Evolutionary conservation across 2,113 vertebrate genomes (phyloP), one percentile per base, ranked within the genome.

Genomic region (Nematolebias whitei): DNA sequence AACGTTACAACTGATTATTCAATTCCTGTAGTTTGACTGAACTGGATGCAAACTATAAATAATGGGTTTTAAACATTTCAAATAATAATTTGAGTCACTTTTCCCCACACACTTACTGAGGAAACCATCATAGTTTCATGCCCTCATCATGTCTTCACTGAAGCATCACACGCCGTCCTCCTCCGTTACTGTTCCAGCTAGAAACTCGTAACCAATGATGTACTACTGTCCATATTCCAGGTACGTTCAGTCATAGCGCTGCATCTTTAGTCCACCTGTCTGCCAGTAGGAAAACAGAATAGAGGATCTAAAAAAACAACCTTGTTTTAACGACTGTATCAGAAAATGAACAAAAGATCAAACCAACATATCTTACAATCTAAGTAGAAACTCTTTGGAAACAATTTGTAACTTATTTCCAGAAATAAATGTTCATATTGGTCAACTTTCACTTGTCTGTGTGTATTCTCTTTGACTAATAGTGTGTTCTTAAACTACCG

Each of bases 361-460:
- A 74, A 86, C 85, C 71, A 78, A 80, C 50, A 72, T 86, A 85
- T 87, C 69, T 60, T 78, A 89, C 80, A 86, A 90, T 88, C 90
- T 90, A 89, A 88, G 85, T 88, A 87, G 88, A 87, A 87, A 86
- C 77, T 90, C 85, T 91, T 93, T 92, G 90, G 87, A 90, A 87
- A 91, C 79, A 83, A 89, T 93, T 93, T 93, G 89, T 93, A 92
- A 92, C 86, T 90, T 86, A 89, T 93, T 92, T 91, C 89, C 89
- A 89, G 83, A 90, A 93, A 93, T 93, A 93, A 93, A 93, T 90
- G 91, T 93, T 93, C 89, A 89, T 92, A 90, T 88, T 90, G 90
- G 86, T 89, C 75, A 74, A 84, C 79, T 89, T 87, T 85, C 62
- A 76, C 18, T 18, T 16, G 78, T 11, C 11, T 61, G 41, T 23